Percentiles rank a stretch among this genome's conserved stretches.
These are phyloP conservation scores for Serilophus lunatus DNA, from an alignment of 2,113 vertebrate species.

Conservation along the genomic window DNA sequence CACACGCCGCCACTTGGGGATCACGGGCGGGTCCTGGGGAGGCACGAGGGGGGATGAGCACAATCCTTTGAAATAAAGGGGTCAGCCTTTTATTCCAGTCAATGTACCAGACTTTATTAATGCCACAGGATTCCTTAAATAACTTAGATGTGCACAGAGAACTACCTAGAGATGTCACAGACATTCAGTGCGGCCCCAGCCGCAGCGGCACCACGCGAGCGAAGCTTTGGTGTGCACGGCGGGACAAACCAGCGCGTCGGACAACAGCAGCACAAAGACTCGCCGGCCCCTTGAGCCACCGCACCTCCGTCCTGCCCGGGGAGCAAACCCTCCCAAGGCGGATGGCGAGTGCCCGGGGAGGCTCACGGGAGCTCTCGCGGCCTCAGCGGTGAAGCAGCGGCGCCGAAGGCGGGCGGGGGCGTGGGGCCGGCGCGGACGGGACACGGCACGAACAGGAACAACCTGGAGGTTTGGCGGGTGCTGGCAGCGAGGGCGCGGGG, in stretches of 20 bases:
- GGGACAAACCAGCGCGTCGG: not conserved
- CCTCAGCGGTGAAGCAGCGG: not conserved
- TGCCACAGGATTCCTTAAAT: slow-evolving; percentile 37
- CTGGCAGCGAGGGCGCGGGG: not conserved
- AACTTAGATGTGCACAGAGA: slow-evolving; percentile 11
- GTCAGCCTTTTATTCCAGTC: not conserved
- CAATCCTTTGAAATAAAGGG: not conserved
- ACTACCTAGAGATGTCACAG: slow-evolving; percentile 14
- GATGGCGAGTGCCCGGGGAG: not conserved
- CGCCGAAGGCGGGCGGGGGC: not conserved
- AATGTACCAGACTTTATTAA: slow-evolving; percentile 71
- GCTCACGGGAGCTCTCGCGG: not conserved
- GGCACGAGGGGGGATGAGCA: accelerated
- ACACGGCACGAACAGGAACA: slow-evolving; percentile 31
- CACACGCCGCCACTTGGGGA: not conserved
- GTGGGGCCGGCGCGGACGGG: not conserved
- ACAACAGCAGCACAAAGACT: slow-evolving; percentile 40
- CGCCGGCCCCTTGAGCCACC: not conserved
- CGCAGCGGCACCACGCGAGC: not conserved
- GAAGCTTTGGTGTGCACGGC: slow-evolving; percentile 62
- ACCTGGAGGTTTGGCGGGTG: not conserved
- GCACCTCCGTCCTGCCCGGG: accelerated
- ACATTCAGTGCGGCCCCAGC: not conserved
- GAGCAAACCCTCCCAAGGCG: not conserved
- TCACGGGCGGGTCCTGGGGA: accelerated